A percentile compares a stretch with the other conserved stretches of the same genome.
phyloP scores from a whole-genome alignment of 2,888 invertebrate species.

The Agelastica alni region DNA sequence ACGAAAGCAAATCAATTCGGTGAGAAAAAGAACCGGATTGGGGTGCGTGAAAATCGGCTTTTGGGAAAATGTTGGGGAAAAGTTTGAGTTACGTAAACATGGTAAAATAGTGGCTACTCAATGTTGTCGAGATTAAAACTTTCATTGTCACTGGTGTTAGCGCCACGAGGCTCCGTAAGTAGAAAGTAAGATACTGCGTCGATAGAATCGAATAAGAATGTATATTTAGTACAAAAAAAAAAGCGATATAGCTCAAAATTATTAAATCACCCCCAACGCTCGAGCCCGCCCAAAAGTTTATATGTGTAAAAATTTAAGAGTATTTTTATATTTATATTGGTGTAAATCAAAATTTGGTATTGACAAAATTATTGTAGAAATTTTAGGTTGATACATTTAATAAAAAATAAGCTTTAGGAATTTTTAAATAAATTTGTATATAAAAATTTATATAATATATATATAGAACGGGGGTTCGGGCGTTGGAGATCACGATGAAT shows the following conservation, averaged over 20 bases:
- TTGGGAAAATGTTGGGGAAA: slow-evolving; percentile 26
- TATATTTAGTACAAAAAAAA: slow-evolving; percentile 58
- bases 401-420: slow-evolving; percentile 69
- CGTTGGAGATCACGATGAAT: slow-evolving; percentile 53
- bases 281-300: slow-evolving; percentile 52
- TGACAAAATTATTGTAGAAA: slow-evolving; percentile 58
- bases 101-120: slow-evolving; percentile 48
- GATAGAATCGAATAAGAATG: slow-evolving; percentile 60
- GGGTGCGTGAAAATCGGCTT: too few relatives aligned
- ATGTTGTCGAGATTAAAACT: slow-evolving; percentile 54
- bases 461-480: slow-evolving; percentile 59
- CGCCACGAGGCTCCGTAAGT: slow-evolving; percentile 54
- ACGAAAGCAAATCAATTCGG: too few relatives aligned
- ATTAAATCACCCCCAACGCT: slow-evolving; percentile 47
- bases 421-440: slow-evolving; percentile 73
- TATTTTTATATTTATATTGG: slow-evolving; percentile 61
- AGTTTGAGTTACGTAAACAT: slow-evolving; percentile 45
- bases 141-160: slow-evolving; percentile 57
- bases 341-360: slow-evolving; percentile 61
- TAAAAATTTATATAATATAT: slow-evolving; percentile 68
- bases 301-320: slow-evolving; percentile 60
- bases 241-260: slow-evolving; percentile 60
- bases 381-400: slow-evolving; percentile 59
- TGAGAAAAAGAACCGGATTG: too few relatives aligned
- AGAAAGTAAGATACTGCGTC: slow-evolving; percentile 57